phyloP scores from a whole-genome alignment of 2,797 vertebrate genomes.

The Caiman crocodilus region DNA sequence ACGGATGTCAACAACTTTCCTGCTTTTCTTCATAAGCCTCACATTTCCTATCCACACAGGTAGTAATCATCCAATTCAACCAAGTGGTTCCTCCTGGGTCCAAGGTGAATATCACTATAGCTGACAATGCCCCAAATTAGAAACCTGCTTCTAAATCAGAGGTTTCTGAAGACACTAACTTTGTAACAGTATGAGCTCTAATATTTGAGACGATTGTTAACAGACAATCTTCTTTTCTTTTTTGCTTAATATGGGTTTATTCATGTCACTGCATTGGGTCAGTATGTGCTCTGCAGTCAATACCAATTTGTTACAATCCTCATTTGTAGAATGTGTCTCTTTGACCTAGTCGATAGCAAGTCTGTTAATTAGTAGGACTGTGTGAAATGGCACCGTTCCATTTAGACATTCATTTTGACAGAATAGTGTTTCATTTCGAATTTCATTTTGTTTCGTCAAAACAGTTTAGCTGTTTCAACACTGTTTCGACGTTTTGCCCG shows the following conservation, averaged over 20 bases:
- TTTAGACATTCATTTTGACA: too few relatives aligned
- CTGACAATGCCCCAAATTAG: neutral
- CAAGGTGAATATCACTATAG: fast-evolving
- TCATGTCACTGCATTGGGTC: neutral
- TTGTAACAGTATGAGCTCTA: neutral
- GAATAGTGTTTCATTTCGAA: too few relatives aligned
- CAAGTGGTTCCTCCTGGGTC: neutral
- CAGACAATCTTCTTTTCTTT: neutral
- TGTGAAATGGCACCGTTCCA: too few relatives aligned
- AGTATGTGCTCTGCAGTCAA: neutral
- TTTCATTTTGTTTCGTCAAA: too few relatives aligned
- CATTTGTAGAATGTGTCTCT: neutral
- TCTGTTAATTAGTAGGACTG: too few relatives aligned
- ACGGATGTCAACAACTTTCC: too few relatives aligned
- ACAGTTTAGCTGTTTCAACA: too few relatives aligned
- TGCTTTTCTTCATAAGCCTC: neutral
- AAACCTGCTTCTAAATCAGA: neutral
- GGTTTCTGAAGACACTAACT: neutral
- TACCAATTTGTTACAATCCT: neutral
- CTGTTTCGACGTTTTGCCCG: too few relatives aligned
- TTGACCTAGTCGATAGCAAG: too few relatives aligned
- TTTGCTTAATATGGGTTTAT: neutral
- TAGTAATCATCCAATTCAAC: neutral
- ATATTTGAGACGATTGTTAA: neutral
- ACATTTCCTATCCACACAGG: neutral